Evolutionary conservation across 2,113 vertebrate genomes (phyloP), one percentile per base, ranked within the genome.

Genomic region (Eira barbara): DNA sequence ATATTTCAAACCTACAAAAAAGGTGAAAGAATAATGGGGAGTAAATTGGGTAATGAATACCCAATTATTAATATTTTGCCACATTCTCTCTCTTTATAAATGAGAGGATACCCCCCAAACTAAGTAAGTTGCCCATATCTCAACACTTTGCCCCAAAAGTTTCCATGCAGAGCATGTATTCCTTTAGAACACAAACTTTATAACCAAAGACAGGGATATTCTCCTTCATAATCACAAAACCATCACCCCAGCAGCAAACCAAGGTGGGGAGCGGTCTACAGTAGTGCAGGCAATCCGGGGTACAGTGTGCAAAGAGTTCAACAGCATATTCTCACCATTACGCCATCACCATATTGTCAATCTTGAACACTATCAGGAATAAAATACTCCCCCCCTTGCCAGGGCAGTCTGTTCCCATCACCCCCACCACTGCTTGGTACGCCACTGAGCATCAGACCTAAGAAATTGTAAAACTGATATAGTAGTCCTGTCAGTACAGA

Each of bases 1-100:
- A 36, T 93, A 88, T 79, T 57, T 89, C 55, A 81, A 49, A 91
- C 23, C 76, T 94, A 85, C 39, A 74, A 76, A 49, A 97, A 78
- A 90, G 27, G 27, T 74, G 6, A 84, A 87, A 89, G 10, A 57
- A 55, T 63, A 94, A 74, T n/a, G 63, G 63, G 63, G 59, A 61
- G 59, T 27, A 61, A 65, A 31, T 31, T 65, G 29, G 63, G 61
- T 13, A 69, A 87, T 15, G 34, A n/a, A 79, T 20, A 65, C 34
- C 59, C 79, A 73, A 15, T 15, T 95, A 79, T 55, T 84, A 80
- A 14, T 61, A 63, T 20, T 71, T 42, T 31, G 29, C 21, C 42
- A 36, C 47, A 71, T 47, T 78, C 12, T 31, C 31, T 88, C 49
- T 78, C 34, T 61, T 34, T 10, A 79, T 49, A 49, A 17, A 79